Conservation (phyloP, 2,113 vertebrate genomes). For the Erythrocercus mccallii region DNA sequence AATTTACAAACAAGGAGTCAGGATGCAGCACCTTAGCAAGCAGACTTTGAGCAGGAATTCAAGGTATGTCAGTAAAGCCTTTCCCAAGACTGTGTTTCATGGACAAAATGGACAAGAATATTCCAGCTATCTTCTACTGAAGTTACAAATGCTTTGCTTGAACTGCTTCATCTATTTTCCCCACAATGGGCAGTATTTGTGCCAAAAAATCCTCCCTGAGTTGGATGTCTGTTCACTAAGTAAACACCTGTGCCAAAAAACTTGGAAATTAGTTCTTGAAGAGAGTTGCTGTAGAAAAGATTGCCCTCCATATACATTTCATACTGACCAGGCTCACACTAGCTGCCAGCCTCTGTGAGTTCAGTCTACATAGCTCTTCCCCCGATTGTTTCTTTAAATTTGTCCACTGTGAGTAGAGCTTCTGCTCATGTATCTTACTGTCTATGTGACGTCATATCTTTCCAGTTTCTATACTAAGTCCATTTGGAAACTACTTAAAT, state of each 20-base stretch:
- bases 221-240: background rate
- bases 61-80: background rate
- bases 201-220: background rate
- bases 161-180: background rate
- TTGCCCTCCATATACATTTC: background rate
- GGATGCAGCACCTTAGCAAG: background rate
- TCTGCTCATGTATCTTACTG: background rate
- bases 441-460: background rate
- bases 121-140: background rate
- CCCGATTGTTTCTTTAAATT: background rate
- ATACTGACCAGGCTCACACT: accelerated
- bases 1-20: background rate
- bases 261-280: background rate
- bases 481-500: background rate
- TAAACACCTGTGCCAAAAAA: background rate
- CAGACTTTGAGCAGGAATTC: background rate
- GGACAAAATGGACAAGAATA: background rate
- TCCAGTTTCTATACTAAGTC: background rate
- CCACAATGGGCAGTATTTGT: background rate
- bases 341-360: background rate
- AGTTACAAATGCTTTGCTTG: background rate
- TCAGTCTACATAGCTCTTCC: background rate
- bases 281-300: background rate
- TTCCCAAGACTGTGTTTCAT: background rate
- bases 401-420: background rate